Evolutionary conservation across 1,140 invertebrate species (phyloP), one percentile per base, ranked within the genome.

Genomic region (Bombus vancouverensis): DNA sequence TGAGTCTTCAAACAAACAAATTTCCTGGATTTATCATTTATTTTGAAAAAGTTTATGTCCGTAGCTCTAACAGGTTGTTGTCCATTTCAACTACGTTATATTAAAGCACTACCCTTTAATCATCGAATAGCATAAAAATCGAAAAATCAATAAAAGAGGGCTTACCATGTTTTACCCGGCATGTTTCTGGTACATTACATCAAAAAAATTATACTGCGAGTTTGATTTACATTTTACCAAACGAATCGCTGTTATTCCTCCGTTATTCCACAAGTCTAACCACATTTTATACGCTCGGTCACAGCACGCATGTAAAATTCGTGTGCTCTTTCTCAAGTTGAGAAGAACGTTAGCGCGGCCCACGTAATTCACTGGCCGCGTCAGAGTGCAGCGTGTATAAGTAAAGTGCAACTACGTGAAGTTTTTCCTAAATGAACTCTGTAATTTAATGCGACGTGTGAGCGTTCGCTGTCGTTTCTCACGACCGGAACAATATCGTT

Each of bases 401-500:
- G 81, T 76, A 83, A 76, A 83, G 72, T 53, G 59, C 44, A 83
- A 37, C 73, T 77, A 83, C 82, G 82, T 83, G 82, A 83, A 83
- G 65, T 83, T 83, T 77, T 83, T 83, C 82, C 65, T 57, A 78
- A 83, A 83, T 39, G 74, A 83, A 53, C 82, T 10, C 47, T 25
- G 82, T 83, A 83, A 83, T 83, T 83, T 77, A 83, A 83, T 83
- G 74, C 82, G 82, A 83, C 82, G 74, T 77, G 82, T 71, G 82
- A 83, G 74, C 74, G 82, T 83, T 83, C 62, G 44, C 82, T 78
- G 82, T 83, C 82, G 82, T 83, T 77, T 78, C 74, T 83, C 82
- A 78, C 47, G 74, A 57, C 62, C 22, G 22, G 74, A 39, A 83
- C 73, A 83, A 83, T 83, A 78, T 83, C 82, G 74, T 83, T 77